Conservation (phyloP, 2,113 vertebrate species). For the Mola mola region DNA sequence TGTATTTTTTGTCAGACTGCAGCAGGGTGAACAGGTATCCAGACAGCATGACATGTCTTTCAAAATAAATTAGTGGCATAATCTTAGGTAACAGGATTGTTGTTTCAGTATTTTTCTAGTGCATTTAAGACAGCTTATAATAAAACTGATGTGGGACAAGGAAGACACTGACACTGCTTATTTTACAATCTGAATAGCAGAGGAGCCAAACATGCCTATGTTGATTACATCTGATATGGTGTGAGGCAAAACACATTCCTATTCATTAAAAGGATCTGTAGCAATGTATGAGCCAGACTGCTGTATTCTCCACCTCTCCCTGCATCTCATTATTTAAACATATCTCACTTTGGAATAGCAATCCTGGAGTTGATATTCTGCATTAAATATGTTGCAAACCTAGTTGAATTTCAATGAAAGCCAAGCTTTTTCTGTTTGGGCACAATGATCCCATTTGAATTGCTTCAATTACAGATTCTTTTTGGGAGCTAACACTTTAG, state of each 20-base stretch:
- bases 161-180: too few relatives aligned
- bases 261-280: too few relatives aligned
- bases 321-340: constrained; percentile 47
- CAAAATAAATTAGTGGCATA: too few relatives aligned
- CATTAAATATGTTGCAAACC: constrained; percentile 58
- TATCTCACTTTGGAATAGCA: constrained; percentile 44
- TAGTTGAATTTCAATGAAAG: constrained; percentile 64
- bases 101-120: too few relatives aligned
- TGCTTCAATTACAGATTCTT: constrained; percentile 32
- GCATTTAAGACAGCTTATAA: too few relatives aligned
- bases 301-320: constrained; percentile 29
- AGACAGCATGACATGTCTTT: too few relatives aligned
- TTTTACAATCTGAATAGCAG: constrained; percentile 18
- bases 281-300: too few relatives aligned
- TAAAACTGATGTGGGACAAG: too few relatives aligned
- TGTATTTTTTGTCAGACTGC: too few relatives aligned
- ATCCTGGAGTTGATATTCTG: constrained; percentile 56
- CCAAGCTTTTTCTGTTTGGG: constrained; percentile 14
- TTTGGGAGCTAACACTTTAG: constrained; percentile 33
- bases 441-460: constrained; percentile 30
- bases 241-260: neutral
- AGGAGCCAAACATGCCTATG: constrained; percentile 35
- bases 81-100: too few relatives aligned
- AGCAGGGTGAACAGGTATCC: too few relatives aligned
- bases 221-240: constrained; percentile 32